Evolutionary conservation across 1,140 invertebrate genomes (phyloP).

Genomic region (Cydia fagiglandana): DNA sequence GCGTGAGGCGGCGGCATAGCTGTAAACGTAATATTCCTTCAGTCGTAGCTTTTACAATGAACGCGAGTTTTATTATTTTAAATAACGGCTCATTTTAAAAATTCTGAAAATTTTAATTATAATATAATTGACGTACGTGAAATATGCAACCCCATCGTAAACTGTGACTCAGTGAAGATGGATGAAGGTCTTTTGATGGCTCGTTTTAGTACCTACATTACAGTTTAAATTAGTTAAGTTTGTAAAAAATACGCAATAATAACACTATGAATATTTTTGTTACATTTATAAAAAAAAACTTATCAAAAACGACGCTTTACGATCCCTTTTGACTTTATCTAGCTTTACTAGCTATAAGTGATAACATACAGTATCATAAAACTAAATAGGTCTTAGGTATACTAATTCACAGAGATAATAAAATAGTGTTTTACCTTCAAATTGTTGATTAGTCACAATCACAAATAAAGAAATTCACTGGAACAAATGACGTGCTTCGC

Average conservation of each 20-base stretch:
- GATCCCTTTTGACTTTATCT: too few species aligned
- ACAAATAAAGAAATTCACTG: not conserved
- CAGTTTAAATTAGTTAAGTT: not conserved
- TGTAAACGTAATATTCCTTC: slow-evolving; percentile 44
- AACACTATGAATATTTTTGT: not conserved
- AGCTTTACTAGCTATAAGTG: too few species aligned
- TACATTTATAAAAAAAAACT: too few species aligned
- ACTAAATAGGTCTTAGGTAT: too few species aligned
- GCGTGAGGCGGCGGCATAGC: slow-evolving; percentile 63
- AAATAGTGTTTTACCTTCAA: not conserved
- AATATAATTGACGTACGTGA: not conserved
- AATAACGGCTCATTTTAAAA: not conserved
- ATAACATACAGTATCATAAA: too few species aligned
- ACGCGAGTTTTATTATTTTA: not conserved
- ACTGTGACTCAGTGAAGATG: not conserved
- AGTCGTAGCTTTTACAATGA: slow-evolving; percentile 36
- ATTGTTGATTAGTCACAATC: slow-evolving; percentile 15
- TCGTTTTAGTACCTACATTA: not conserved
- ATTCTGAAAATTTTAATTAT: not conserved
- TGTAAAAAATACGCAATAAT: not conserved
- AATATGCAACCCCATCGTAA: not conserved
- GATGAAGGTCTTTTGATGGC: not conserved
- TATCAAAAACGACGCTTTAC: too few species aligned
- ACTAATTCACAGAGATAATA: too few species aligned
- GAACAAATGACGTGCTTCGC: not conserved